Percentiles rank a stretch among this genome's conserved stretches.
Conservation (phyloP, 2,888 invertebrate species). For the Xanthorhoe designata region DNA sequence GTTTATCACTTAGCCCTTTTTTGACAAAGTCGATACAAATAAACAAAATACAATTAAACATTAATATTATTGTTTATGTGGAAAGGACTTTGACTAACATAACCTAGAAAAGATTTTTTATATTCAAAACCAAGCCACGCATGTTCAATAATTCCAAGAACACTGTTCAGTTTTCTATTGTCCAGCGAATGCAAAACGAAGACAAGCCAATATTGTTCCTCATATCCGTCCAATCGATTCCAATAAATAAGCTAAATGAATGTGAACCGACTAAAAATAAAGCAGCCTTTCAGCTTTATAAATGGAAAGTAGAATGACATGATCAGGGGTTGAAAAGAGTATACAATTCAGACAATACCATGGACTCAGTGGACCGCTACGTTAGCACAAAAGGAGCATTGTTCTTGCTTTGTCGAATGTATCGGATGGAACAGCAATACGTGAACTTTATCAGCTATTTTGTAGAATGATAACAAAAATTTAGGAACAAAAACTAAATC, state of each 20-base stretch:
- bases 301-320: slow-evolving; percentile 72
- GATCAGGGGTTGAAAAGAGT: slow-evolving; percentile 72
- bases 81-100: neutral
- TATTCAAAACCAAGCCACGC: neutral
- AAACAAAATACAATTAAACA: too few species aligned
- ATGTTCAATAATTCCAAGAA: neutral
- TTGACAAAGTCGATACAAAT: too few species aligned
- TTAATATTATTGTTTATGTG: neutral
- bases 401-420: slow-evolving; percentile 80
- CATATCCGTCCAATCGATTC: slow-evolving; percentile 28
- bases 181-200: slow-evolving; percentile 12
- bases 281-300: slow-evolving; percentile 62
- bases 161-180: neutral
- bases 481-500: neutral
- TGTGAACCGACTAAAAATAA: slow-evolving; percentile 56
- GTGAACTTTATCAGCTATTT: slow-evolving; percentile 66
- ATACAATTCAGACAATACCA: slow-evolving; percentile 55
- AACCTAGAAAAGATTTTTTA: neutral
- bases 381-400: slow-evolving; percentile 75
- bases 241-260: slow-evolving; percentile 43
- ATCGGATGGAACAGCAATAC: slow-evolving; percentile 70
- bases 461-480: slow-evolving; percentile 49
- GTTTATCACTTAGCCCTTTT: neutral
- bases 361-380: slow-evolving; percentile 70
- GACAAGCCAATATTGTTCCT: slow-evolving; percentile 32